Percentiles rank a stretch among this genome's conserved stretches.
These are phyloP conservation scores for Cataglyphis rosenhaueri DNA, from an alignment of 2,888 invertebrate genomes.

Conservation along the genomic window DNA sequence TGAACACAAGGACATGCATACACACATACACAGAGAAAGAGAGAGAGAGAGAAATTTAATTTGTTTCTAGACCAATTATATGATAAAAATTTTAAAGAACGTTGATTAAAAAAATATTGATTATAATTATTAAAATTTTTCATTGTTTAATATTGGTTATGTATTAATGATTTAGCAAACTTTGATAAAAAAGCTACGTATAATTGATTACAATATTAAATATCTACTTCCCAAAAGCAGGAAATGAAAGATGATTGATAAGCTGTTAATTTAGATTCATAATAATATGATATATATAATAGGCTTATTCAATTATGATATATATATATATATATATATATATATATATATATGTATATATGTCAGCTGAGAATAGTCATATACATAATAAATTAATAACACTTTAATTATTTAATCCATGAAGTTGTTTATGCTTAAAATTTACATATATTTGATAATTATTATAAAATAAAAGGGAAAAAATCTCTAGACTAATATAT, in stretches of 20 bases:
- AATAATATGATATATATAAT: not conserved
- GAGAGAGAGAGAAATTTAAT: not conserved
- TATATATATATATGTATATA: not conserved
- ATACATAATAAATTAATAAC: not conserved
- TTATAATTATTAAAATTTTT: not conserved
- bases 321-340: not conserved
- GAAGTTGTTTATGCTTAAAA: not conserved
- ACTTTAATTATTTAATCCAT: not conserved
- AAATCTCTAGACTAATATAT: not conserved
- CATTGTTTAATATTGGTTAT: not conserved
- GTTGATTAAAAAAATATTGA: not conserved
- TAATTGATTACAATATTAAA: constrained; percentile 41
- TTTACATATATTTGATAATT: not conserved
- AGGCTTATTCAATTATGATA: not conserved
- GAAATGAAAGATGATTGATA: constrained; percentile 58
- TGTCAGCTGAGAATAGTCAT: not conserved
- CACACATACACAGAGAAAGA: too few species aligned
- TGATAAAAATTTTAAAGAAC: not conserved
- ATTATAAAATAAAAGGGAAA: not conserved
- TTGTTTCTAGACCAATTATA: not conserved
- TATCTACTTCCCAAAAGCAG: not conserved
- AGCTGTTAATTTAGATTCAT: constrained; percentile 52
- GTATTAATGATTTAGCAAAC: not conserved
- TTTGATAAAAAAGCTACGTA: not conserved
- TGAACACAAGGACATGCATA: not conserved